phyloP scores from a whole-genome alignment of 2,888 invertebrate species.

The Tetragnatha montana region DNA sequence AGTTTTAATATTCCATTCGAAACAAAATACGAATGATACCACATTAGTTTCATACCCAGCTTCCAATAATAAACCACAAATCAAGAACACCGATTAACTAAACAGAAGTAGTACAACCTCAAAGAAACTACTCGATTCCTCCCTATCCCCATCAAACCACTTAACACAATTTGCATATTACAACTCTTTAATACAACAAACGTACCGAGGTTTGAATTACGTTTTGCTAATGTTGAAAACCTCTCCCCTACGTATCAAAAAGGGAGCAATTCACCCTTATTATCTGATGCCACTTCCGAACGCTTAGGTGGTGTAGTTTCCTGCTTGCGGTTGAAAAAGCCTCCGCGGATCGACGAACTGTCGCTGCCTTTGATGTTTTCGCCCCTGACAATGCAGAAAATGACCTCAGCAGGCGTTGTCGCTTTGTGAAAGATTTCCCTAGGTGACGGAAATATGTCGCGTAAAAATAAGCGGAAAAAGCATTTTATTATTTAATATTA shows the following conservation, averaged over 20 bases:
- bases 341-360: constrained; percentile 20
- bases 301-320: background rate
- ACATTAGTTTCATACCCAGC: too few relatives aligned
- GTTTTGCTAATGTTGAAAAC: background rate
- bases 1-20: too few relatives aligned
- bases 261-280: background rate
- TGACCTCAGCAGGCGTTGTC: background rate
- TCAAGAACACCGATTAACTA: too few relatives aligned
- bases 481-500: background rate
- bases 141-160: too few relatives aligned
- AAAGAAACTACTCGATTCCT: too few relatives aligned
- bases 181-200: too few relatives aligned
- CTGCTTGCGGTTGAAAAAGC: constrained; percentile 26
- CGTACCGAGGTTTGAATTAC: too few relatives aligned
- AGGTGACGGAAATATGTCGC: background rate
- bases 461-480: background rate
- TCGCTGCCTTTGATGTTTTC: constrained; percentile 43
- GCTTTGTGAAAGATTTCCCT: background rate
- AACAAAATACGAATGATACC: too few relatives aligned
- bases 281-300: background rate
- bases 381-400: background rate
- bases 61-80: too few relatives aligned
- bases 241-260: background rate
- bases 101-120: too few relatives aligned
- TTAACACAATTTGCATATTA: too few relatives aligned